A percentile compares a stretch with the other conserved stretches of the same genome.
phyloP scores from a whole-genome alignment of 2,888 invertebrate species.

The Orthonevra nobilis region DNA sequence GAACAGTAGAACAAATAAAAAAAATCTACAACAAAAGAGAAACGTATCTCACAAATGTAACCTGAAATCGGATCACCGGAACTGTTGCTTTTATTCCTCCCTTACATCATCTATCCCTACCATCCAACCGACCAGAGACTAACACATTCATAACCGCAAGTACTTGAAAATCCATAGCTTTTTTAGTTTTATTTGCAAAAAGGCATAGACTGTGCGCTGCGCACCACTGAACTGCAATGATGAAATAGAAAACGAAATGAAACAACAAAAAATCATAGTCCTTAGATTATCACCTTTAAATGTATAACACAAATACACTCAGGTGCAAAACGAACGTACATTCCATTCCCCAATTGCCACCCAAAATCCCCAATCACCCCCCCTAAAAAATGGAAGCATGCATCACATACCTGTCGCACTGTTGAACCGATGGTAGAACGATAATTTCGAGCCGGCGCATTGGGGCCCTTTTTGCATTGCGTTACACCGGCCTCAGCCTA shows the following conservation, averaged over 20 bases:
- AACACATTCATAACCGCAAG: slow-evolving; percentile 25
- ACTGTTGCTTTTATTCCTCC: slow-evolving; percentile 54
- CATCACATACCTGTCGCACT: slow-evolving; percentile 53
- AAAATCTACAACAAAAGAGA: slow-evolving; percentile 3
- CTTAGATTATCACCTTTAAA: slow-evolving; percentile 62
- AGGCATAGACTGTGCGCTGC: slow-evolving; percentile 56
- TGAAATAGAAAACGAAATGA: slow-evolving; percentile 26
- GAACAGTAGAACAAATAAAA: neutral
- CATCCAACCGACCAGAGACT: no score
- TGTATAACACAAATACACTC: slow-evolving; percentile 68
- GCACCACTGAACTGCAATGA: slow-evolving; percentile 55
- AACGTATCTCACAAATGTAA: slow-evolving; percentile 2
- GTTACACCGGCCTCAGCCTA: slow-evolving; percentile 24
- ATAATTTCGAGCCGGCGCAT: slow-evolving; percentile 62
- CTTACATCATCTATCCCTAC: neutral
- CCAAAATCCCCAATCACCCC: neutral
- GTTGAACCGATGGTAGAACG: slow-evolving; percentile 21
- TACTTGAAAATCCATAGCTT: slow-evolving; percentile 19
- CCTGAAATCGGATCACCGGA: slow-evolving; percentile 31
- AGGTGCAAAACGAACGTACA: slow-evolving; percentile 62
- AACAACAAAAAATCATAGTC: slow-evolving; percentile 20
- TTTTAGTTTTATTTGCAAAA: neutral
- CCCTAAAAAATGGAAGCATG: slow-evolving; percentile 18
- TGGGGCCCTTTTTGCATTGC: slow-evolving; percentile 34
- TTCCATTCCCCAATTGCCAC: slow-evolving; percentile 10